Base-by-base conservation (phyloP, 2,797 vertebrate genomes). In the Merluccius polli region DNA sequence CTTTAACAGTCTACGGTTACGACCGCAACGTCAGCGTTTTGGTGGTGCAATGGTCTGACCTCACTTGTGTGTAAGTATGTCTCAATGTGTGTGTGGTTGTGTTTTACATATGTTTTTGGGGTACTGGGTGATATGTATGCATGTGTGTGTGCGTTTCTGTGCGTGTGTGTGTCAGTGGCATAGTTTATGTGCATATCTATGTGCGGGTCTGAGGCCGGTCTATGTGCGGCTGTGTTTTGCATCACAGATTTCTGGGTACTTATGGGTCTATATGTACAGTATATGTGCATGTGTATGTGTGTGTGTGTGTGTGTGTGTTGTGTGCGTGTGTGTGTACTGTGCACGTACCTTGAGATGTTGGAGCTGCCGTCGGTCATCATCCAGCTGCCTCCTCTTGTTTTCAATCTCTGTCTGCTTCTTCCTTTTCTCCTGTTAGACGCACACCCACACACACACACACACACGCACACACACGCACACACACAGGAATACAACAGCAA, bases 351-450 rank as follows among this genome's bases (percentile, higher is more conserved):
- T 99, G 77, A 98, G 94, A 81, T 98, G 96, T 87, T 98, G 97
- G 71, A 99, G 94, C 90, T 97, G 96, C 84, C 97, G 82, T 72
- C 97, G 84, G 82, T 97, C 96, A 1, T 99, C 97, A 83, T 99
- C 97, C 48, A 99, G 91, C 88, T 97, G 96, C 88, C 97, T 94
- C 83, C 95, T 93, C 84, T 96, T 97, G 88, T 94, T 96, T 87
- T 98, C 97, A 0, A 97, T 96, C 92, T 98, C 97, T 0, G 93
- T 93, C 90, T 98, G 97, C 82, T 90, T 94, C 91, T 94, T 96
- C 86, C 97, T 91, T 89, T 97, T 98, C 89, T 98, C 97, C 97
- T 98, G 90, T 78, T 70, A 69, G 11, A 13, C 35, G 6, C 36
- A 27, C 33, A 35, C 32, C 11, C 24, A 36, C 33, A 72, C 48